phyloP scores from a whole-genome alignment of 2,797 vertebrate genomes.

The Streptopelia turtur region DNA sequence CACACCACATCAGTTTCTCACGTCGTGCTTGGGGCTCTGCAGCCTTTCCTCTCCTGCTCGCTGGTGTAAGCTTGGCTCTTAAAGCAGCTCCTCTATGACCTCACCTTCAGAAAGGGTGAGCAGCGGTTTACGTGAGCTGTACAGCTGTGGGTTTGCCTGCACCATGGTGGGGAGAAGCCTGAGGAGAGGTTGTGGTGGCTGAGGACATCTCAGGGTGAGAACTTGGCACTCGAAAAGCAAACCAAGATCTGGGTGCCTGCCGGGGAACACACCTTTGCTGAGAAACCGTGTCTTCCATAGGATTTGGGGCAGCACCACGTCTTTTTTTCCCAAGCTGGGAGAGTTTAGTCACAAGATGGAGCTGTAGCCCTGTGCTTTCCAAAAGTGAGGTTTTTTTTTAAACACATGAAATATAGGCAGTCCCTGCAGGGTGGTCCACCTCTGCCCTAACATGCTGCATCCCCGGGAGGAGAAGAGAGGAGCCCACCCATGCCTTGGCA shows the following conservation, averaged over 20 bases:
- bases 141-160: background rate
- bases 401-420: accelerated
- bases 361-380: background rate
- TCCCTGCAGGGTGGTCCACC: background rate
- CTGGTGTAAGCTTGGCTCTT: background rate
- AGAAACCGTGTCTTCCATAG: background rate
- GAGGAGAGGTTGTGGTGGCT: background rate
- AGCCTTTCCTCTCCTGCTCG: accelerated
- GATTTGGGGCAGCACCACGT: accelerated
- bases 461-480: background rate
- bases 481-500: background rate
- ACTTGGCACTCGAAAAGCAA: accelerated
- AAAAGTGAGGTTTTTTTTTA: background rate
- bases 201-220: background rate
- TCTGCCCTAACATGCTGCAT: background rate
- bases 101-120: background rate
- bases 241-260: background rate
- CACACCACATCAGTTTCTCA: background rate
- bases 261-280: background rate
- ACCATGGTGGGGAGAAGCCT: background rate
- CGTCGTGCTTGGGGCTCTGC: background rate
- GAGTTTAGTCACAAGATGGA: constrained; percentile 12
- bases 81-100: background rate
- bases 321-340: background rate
- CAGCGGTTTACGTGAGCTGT: background rate